These are phyloP conservation scores for Eristalinus aeneus DNA, from an alignment of 2,888 invertebrate species.

Conservation along the genomic window DNA sequence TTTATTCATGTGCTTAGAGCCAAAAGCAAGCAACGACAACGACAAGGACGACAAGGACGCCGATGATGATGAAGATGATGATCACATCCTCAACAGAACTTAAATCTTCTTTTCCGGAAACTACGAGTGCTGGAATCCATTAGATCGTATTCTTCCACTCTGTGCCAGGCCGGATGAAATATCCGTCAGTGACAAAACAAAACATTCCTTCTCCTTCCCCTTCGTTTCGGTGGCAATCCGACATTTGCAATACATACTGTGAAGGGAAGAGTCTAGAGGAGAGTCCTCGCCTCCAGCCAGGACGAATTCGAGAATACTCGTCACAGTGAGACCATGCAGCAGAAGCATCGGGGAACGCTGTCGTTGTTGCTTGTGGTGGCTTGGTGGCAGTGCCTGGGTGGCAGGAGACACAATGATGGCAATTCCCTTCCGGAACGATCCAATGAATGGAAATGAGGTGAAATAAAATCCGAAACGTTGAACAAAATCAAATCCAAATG, in stretches of 20 bases:
- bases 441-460: constrained; percentile 63
- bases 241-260: background rate
- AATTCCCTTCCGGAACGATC: constrained; percentile 15
- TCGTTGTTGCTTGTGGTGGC: background rate
- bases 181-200: constrained; percentile 67
- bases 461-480: constrained; percentile 63
- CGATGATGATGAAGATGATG: constrained; percentile 50
- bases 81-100: constrained; percentile 40
- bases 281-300: constrained; percentile 15
- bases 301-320: background rate
- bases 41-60: background rate
- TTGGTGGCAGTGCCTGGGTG: background rate
- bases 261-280: background rate
- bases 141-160: constrained; percentile 55
- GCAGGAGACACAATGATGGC: background rate
- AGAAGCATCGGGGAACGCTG: background rate
- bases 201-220: constrained; percentile 39
- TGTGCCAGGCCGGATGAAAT: constrained; percentile 60
- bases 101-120: constrained; percentile 54
- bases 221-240: background rate
- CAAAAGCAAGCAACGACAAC: background rate
- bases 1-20: constrained; percentile 44
- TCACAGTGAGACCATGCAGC: constrained; percentile 3
- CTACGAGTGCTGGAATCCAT: constrained; percentile 61
- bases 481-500: constrained; percentile 67